phyloP scores from a whole-genome alignment of 2,797 vertebrate species.

The Geotrypetes seraphini region DNA sequence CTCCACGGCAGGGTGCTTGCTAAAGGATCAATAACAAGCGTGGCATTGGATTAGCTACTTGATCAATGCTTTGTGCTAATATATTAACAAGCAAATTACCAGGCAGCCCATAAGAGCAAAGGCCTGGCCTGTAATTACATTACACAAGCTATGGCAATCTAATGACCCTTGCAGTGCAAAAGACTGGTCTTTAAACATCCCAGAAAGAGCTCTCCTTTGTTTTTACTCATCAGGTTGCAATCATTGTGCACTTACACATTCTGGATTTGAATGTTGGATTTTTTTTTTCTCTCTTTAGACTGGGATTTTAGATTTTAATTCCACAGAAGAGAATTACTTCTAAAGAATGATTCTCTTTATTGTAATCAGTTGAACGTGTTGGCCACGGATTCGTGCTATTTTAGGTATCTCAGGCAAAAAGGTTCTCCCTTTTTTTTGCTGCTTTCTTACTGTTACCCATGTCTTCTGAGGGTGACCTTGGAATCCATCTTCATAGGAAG shows the following conservation, averaged over 20 bases:
- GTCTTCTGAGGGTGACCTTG: slow-evolving; percentile 1
- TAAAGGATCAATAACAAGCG: slow-evolving; percentile 77
- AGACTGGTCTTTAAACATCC: slow-evolving; percentile 60
- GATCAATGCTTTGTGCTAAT: slow-evolving; percentile 91
- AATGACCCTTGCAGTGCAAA: slow-evolving; percentile 50
- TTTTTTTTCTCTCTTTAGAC: no score
- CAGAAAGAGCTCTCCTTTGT: slow-evolving; percentile 35
- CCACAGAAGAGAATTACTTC: no score
- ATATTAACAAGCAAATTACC: slow-evolving; percentile 95
- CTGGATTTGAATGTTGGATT: no score
- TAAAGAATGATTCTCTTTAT: no score
- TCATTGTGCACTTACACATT: background rate
- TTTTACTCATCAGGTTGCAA: no score
- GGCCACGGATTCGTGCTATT: slow-evolving; percentile 12
- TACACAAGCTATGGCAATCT: slow-evolving; percentile 54
- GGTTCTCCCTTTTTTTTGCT: slow-evolving; percentile 18
- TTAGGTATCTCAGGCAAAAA: slow-evolving; percentile 3
- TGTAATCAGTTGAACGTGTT: background rate
- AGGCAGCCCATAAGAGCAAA: slow-evolving; percentile 55
- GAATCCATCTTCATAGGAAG: no score
- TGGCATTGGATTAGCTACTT: slow-evolving; percentile 89
- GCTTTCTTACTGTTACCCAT: background rate
- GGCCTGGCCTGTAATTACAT: slow-evolving; percentile 60
- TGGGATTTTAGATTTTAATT: no score
- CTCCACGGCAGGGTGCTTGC: slow-evolving; percentile 76